Evolutionary conservation across 2,797 vertebrate genomes (phyloP), one percentile per base, ranked within the genome.

Genomic region (Xiphorhynchus erythropygius): DNA sequence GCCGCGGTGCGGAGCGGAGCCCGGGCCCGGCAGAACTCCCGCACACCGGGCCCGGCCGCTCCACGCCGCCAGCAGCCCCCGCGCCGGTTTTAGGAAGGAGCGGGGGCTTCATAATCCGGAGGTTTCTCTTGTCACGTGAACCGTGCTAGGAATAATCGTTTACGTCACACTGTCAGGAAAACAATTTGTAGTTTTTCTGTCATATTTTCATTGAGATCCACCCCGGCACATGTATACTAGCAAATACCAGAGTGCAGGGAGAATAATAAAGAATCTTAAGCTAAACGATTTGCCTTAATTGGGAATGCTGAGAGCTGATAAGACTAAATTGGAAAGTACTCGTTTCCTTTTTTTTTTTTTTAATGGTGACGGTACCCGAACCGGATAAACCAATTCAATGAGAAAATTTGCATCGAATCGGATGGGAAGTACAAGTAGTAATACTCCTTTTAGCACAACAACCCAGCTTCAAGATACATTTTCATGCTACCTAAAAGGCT

Each of bases 251-350:
- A 41, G 53, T 23, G 53, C 12, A 52, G 69, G 49, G 42, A 87
- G 78, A 83, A 56, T 90, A 93, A 87, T 62, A 74, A 85, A 84
- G 74, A 85, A 78, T 71, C 46, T 92, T 90, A 75, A 85, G 49
- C 81, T 74, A 53, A 96, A 92, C 52, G 76, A 84, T 87, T 91
- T 76, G 44, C 65, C 52, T 83, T 94, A 92, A 94, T 88, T 96
- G 56, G 76, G 78, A 95, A 88, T 84, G 89, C 82, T 84, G 82
- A 13, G 50, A 78, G 65, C 39, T 89, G 90, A 93, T 95, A 95
- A 95, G 60, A 69, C 44, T 74, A 90, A 94, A 93, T 81, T 91
- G 73, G 83, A 93, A 92, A 91, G 60, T 88, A 69, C 23, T 46
- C 56, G 28, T 70, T 90, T 71, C 46, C 41, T 56, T 47, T 47